Conservation (phyloP, 2,797 vertebrate species). For the Macroramphosus scolopax region DNA sequence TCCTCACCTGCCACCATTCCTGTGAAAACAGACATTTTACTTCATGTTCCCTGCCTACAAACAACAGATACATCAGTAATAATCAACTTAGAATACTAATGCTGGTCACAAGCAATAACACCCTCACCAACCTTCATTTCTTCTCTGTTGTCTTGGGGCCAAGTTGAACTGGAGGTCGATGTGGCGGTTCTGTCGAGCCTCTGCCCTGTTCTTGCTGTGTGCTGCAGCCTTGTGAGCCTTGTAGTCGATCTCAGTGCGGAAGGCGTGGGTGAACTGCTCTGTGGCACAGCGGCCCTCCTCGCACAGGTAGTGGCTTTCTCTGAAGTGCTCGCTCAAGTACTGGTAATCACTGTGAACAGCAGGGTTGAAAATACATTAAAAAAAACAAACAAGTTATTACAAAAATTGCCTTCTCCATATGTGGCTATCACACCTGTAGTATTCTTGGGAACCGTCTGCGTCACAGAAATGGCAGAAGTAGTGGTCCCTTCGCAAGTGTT, state of each 20-base stretch:
- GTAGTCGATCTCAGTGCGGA: conserved; percentile 95
- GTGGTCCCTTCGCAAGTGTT: conserved; percentile 93
- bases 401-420: background rate
- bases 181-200: conserved; percentile 95
- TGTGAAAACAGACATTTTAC: conserved; percentile 35
- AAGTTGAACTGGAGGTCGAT: conserved; percentile 96
- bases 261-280: conserved; percentile 96
- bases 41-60: background rate
- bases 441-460: conserved; percentile 94
- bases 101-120: too few species aligned
- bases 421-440: conserved; percentile 86
- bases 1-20: conserved; percentile 85
- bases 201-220: conserved; percentile 94
- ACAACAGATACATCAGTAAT: background rate
- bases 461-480: conserved; percentile 99
- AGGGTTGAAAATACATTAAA: conserved; percentile 1
- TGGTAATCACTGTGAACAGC: conserved; percentile 86
- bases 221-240: conserved; percentile 93
- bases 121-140: conserved; percentile 82
- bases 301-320: conserved; percentile 93
- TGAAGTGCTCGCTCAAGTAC: conserved; percentile 94
- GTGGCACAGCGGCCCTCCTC: conserved; percentile 92
- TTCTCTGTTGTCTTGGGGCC: conserved; percentile 81
- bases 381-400: background rate
- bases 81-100: too few species aligned